A percentile compares a stretch with the other conserved stretches of the same genome.
Conservation (phyloP, 2,113 vertebrate genomes). For the Neofelis nebulosa region DNA sequence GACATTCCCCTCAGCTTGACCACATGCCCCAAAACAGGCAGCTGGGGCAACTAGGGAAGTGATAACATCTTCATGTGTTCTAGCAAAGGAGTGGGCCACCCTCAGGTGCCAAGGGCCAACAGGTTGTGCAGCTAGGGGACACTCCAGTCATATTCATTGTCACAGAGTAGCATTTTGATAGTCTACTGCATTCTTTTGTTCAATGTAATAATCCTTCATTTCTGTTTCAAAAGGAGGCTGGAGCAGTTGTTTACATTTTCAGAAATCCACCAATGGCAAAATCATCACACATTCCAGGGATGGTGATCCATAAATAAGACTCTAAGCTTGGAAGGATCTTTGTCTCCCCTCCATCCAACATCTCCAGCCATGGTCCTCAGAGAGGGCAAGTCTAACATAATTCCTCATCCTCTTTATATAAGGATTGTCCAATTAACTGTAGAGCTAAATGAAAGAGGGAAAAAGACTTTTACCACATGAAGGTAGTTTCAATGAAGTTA, state of each 20-base stretch:
- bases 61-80: neutral
- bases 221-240: neutral
- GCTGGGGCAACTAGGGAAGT: neutral
- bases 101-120: neutral
- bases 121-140: neutral
- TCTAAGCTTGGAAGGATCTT: neutral
- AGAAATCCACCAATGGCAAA: conserved; percentile 6
- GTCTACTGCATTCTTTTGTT: neutral
- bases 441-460: neutral
- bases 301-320: neutral
- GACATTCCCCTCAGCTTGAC: neutral
- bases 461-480: neutral
- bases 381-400: neutral
- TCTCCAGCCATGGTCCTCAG: neutral
- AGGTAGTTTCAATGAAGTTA: neutral
- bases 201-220: neutral
- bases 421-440: neutral
- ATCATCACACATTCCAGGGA: neutral
- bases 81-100: neutral
- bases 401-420: neutral
- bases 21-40: neutral
- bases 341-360: accelerated
- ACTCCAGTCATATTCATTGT: too few relatives aligned
- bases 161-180: neutral
- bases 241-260: neutral